Evolutionary conservation across 1,140 invertebrate genomes (phyloP).

Genomic region (Eubasilissa regina): DNA sequence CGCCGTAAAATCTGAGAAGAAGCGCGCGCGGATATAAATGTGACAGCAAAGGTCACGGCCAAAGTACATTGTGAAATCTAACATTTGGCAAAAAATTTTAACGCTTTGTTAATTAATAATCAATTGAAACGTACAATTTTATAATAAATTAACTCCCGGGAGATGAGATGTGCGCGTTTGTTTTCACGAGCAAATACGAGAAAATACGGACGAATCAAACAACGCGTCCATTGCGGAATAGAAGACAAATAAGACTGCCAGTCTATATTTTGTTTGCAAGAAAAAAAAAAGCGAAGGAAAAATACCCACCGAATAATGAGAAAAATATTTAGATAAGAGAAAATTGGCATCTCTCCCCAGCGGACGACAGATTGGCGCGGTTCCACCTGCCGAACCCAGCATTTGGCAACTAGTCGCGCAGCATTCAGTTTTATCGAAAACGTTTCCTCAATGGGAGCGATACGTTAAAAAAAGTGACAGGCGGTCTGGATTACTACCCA

Average conservation of each 20-base stretch:
- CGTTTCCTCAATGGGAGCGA: constrained; percentile 10
- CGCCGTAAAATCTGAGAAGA: no score
- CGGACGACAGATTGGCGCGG: constrained; percentile 16
- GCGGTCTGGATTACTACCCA: background rate
- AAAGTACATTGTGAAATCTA: no score
- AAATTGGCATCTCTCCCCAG: constrained; percentile 25
- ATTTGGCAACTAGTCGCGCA: constrained; percentile 33
- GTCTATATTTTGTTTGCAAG: background rate
- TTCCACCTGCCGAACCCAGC: constrained; percentile 21
- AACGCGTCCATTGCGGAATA: background rate
- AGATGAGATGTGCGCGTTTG: background rate
- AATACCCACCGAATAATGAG: constrained; percentile 5
- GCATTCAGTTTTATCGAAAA: constrained; percentile 20
- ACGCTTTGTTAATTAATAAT: no score
- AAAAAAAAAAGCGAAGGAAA: constrained; percentile 5
- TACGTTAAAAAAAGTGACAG: background rate
- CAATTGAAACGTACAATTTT: no score
- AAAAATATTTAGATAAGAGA: constrained; percentile 14
- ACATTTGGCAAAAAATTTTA: no score
- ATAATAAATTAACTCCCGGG: no score
- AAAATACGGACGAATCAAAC: no score
- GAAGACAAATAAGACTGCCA: background rate
- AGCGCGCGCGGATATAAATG: no score
- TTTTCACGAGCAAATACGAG: background rate
- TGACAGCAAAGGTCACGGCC: no score